phyloP scores from a whole-genome alignment of 2,888 invertebrate species.

The Caenorhabditis drosophilae region DNA sequence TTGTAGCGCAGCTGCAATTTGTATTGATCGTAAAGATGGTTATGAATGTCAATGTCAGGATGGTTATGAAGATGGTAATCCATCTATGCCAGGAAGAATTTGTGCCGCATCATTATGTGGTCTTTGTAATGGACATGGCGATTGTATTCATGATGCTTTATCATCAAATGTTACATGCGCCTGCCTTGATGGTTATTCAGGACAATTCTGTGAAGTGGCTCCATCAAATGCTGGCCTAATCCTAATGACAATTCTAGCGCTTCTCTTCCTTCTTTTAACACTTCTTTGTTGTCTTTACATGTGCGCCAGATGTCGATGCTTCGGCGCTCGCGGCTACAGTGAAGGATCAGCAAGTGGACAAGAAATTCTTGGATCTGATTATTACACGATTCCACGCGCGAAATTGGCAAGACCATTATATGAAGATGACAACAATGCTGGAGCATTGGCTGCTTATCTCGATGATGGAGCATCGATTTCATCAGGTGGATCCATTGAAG shows the following conservation, averaged over 20 bases:
- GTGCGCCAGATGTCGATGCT: slow-evolving; percentile 55
- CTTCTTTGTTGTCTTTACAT: slow-evolving; percentile 59
- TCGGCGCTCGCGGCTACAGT: slow-evolving; percentile 44
- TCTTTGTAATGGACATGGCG: slow-evolving; percentile 66
- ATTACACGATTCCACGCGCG: slow-evolving; percentile 62
- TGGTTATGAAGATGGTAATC: slow-evolving; percentile 63
- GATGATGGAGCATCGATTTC: slow-evolving; percentile 56
- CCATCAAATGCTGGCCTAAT: slow-evolving; percentile 54
- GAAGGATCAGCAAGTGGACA: slow-evolving; percentile 44
- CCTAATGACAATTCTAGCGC: slow-evolving; percentile 63
- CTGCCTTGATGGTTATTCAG: slow-evolving; percentile 59
- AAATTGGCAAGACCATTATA: slow-evolving; percentile 50
- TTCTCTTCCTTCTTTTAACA: slow-evolving; percentile 66
- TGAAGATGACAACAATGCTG: slow-evolving; percentile 43
- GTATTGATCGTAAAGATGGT: slow-evolving; percentile 59
- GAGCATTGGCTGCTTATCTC: slow-evolving; percentile 46
- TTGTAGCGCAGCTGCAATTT: slow-evolving; percentile 61
- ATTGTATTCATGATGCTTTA: slow-evolving; percentile 61
- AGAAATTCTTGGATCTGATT: slow-evolving; percentile 51
- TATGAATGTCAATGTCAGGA: slow-evolving; percentile 57
- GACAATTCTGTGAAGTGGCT: slow-evolving; percentile 57
- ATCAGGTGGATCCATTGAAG: slow-evolving; percentile 49
- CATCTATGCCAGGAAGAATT: slow-evolving; percentile 58
- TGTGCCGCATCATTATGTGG: slow-evolving; percentile 62
- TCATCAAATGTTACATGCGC: slow-evolving; percentile 62